These are phyloP conservation scores for Phania funesta DNA, from an alignment of 2,888 invertebrate species.

Conservation along the genomic window DNA sequence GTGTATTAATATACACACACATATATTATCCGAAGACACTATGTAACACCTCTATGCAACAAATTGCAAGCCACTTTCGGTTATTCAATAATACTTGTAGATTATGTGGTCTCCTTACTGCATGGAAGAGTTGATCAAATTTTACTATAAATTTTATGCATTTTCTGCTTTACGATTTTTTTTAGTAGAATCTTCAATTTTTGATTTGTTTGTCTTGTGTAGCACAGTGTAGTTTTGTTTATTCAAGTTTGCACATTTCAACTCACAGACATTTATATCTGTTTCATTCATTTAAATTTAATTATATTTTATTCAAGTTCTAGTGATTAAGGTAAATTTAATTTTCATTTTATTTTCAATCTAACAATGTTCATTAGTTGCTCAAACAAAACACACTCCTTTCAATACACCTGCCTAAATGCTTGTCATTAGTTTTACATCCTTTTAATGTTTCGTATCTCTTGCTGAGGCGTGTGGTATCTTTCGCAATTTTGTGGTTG, in stretches of 20 bases:
- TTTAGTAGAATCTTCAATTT: no score
- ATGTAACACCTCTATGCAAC: no score
- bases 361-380: constrained; percentile 14
- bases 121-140: no score
- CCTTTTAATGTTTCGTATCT: constrained; percentile 54
- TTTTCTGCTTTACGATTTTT: no score
- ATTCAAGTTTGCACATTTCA: not conserved
- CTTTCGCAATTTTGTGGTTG: constrained; percentile 59
- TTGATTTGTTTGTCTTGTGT: no score
- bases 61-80: no score
- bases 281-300: constrained; percentile 10
- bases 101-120: no score
- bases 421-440: constrained; percentile 63
- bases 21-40: no score
- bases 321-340: constrained; percentile 50
- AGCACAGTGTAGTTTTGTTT: no score
- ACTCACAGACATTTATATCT: not conserved
- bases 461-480: not conserved
- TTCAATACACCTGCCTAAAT: constrained; percentile 63
- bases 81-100: no score
- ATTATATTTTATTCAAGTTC: constrained; percentile 44
- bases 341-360: constrained; percentile 16
- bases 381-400: not conserved
- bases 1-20: no score
- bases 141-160: no score